phyloP scores from a whole-genome alignment of 1,140 invertebrate species.

The Augochlora pura region DNA sequence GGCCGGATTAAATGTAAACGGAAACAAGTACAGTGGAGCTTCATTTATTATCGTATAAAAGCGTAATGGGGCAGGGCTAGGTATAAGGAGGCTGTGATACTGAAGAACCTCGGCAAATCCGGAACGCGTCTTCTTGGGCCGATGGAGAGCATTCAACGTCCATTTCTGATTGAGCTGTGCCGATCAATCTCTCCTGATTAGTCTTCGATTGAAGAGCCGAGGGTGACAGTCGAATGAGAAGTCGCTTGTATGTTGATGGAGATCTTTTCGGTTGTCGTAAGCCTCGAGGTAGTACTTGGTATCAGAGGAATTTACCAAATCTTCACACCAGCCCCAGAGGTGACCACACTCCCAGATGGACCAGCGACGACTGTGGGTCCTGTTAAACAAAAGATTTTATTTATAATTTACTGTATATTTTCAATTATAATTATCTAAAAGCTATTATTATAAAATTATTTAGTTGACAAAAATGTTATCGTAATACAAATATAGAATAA shows the following conservation, averaged over 20 bases:
- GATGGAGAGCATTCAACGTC: background rate
- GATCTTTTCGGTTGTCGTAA: conserved; percentile 23
- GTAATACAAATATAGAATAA: too few species aligned
- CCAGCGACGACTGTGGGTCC: conserved; percentile 53
- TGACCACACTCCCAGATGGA: conserved; percentile 43
- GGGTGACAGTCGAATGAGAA: background rate
- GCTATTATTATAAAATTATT: too few species aligned
- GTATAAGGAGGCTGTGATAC: conserved; percentile 9
- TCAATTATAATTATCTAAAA: too few species aligned
- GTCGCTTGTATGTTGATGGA: conserved; percentile 17
- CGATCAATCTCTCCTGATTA: background rate
- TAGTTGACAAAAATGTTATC: too few species aligned
- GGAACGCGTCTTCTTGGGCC: background rate
- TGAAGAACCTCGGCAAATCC: conserved; percentile 2
- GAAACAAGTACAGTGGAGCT: conserved; percentile 21
- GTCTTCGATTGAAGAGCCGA: conserved; percentile 3
- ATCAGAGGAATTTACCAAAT: conserved; percentile 12
- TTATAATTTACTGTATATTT: too few species aligned
- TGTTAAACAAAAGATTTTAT: conserved; percentile 12
- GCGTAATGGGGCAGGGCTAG: background rate
- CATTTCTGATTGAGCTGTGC: too few species aligned
- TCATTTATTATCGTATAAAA: conserved; percentile 43
- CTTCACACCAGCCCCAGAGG: conserved; percentile 10
- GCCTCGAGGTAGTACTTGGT: background rate
- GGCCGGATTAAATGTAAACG: background rate